phyloP scores from a whole-genome alignment of 2,797 vertebrate species.

The Parauchenoglanis ngamensis region DNA sequence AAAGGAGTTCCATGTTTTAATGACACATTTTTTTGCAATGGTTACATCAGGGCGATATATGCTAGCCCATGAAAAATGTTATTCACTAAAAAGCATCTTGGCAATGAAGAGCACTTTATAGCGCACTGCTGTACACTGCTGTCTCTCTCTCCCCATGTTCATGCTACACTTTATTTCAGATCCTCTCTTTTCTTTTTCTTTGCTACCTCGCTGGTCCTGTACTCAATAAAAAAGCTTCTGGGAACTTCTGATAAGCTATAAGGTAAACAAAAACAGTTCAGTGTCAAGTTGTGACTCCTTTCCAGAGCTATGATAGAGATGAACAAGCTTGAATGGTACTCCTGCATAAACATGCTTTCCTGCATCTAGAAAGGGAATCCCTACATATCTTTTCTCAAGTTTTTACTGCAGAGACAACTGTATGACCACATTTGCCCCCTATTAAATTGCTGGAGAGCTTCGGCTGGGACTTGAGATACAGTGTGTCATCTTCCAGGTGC shows the following conservation, averaged over 20 bases:
- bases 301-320: conserved; percentile 48
- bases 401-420: conserved; percentile 32
- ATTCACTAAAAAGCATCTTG: neutral
- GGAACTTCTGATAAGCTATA: conserved; percentile 73
- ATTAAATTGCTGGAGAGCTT: conserved; percentile 57
- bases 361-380: conserved; percentile 21
- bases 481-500: conserved; percentile 67
- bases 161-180: neutral
- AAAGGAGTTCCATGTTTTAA: neutral
- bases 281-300: conserved; percentile 63
- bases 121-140: conserved; percentile 20
- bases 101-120: conserved; percentile 9
- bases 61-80: neutral
- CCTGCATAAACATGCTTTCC: neutral
- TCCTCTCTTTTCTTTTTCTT: conserved; percentile 45
- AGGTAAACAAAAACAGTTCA: conserved; percentile 65
- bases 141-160: neutral
- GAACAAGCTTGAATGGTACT: neutral
- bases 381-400: conserved; percentile 1
- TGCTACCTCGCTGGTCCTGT: conserved; percentile 51
- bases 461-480: conserved; percentile 47
- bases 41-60: neutral
- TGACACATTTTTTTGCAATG: neutral
- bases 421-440: conserved; percentile 13
- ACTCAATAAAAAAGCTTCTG: conserved; percentile 67